These are phyloP conservation scores for Onychomys leucogaster DNA, from an alignment of 2,797 vertebrate genomes.

Conservation along the genomic window DNA sequence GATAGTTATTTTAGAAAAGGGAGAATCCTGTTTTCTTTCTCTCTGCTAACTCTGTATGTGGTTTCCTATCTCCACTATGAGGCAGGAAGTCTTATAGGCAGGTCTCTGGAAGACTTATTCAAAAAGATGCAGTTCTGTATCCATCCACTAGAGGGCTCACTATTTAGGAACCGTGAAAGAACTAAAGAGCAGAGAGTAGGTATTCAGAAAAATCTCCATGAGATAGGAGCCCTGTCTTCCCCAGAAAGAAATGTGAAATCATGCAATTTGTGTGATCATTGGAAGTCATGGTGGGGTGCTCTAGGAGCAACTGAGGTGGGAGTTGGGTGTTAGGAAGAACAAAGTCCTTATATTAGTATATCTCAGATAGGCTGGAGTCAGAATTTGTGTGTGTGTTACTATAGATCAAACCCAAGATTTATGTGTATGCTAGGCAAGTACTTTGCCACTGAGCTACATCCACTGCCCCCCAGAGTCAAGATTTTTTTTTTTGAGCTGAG, in stretches of 20 bases:
- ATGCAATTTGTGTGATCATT: slow-evolving; percentile 23
- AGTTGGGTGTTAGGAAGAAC: slow-evolving; percentile 16
- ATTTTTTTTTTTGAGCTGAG: too few species aligned
- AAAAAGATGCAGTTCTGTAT: slow-evolving; percentile 32
- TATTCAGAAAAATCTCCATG: not conserved
- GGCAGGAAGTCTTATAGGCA: slow-evolving; percentile 5
- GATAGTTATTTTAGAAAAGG: slow-evolving; percentile 37
- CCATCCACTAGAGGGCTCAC: slow-evolving; percentile 73
- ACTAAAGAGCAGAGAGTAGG: not conserved
- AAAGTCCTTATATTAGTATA: not conserved
- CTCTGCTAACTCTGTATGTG: not conserved
- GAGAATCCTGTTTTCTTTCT: not conserved
- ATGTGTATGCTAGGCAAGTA: not conserved
- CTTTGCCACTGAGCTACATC: not conserved
- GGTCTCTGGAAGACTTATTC: slow-evolving; percentile 23
- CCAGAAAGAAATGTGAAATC: not conserved
- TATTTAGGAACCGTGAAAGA: not conserved
- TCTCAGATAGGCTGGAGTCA: not conserved
- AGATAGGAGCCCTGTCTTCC: slow-evolving; percentile 27
- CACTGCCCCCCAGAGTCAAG: too few species aligned
- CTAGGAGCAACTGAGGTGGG: not conserved
- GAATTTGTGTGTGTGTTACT: not conserved
- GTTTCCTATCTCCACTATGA: not conserved
- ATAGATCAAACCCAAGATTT: not conserved
- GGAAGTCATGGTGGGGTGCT: not conserved